Evolutionary conservation across 2,888 invertebrate species (phyloP).

Genomic region (Lycocerus yunnanus): DNA sequence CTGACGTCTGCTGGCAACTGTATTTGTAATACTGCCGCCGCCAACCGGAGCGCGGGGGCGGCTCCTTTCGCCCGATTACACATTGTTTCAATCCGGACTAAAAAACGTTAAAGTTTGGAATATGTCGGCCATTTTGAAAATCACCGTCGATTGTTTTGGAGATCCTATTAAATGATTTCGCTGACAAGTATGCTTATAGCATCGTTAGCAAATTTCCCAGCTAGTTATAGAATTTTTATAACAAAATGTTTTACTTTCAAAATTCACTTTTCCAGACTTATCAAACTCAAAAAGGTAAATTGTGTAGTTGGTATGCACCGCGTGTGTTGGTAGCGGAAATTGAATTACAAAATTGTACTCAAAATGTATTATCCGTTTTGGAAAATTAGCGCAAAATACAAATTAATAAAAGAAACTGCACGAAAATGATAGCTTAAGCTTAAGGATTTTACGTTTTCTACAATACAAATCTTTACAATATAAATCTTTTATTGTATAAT

Average conservation of each 20-base stretch:
- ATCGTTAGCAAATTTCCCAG: slow-evolving; percentile 9
- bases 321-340: too few relatives aligned
- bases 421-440: background rate
- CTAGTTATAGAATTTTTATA: background rate
- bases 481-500: too few relatives aligned
- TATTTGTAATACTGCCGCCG: slow-evolving; percentile 40
- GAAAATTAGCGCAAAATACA: background rate
- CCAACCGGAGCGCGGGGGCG: slow-evolving; percentile 41
- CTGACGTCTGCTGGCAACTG: slow-evolving; percentile 47
- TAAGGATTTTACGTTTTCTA: background rate
- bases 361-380: background rate
- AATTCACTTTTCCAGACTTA: background rate
- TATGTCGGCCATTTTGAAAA: slow-evolving; percentile 55
- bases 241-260: background rate
- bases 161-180: slow-evolving; percentile 56
- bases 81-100: slow-evolving; percentile 50
- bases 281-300: background rate
- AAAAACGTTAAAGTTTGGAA: slow-evolving; percentile 35
- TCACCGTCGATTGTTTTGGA: slow-evolving; percentile 54
- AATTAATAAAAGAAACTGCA: background rate
- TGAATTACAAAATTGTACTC: background rate
- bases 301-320: background rate
- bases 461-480: background rate
- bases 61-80: slow-evolving; percentile 42
- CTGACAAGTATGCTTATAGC: slow-evolving; percentile 39